Percentiles rank a stretch among this genome's conserved stretches.
These are phyloP conservation scores for Ylistrum balloti DNA, from an alignment of 1,140 invertebrate genomes.

Conservation along the genomic window DNA sequence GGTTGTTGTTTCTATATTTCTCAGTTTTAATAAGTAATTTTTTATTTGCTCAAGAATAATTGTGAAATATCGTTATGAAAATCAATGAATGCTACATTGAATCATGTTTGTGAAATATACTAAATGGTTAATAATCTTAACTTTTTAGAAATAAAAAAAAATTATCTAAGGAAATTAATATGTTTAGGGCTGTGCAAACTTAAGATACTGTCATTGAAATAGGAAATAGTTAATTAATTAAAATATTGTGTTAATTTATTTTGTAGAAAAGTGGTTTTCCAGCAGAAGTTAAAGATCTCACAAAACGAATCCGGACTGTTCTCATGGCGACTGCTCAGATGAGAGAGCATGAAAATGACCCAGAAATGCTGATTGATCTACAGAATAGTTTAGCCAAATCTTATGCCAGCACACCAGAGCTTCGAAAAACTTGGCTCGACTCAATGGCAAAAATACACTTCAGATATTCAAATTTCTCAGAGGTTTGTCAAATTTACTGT, in stretches of 20 bases:
- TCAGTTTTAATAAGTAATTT: neutral
- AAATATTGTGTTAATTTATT: neutral
- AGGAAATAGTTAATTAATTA: neutral
- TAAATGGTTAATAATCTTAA: too few relatives aligned
- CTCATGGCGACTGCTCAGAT: slow-evolving; percentile 96
- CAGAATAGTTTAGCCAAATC: slow-evolving; percentile 96
- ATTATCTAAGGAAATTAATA: neutral
- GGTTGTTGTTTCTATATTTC: neutral
- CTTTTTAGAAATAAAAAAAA: too few relatives aligned
- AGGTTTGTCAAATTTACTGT: slow-evolving; percentile 82
- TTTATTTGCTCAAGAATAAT: too few relatives aligned
- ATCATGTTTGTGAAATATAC: too few relatives aligned
- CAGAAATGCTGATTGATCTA: slow-evolving; percentile 94
- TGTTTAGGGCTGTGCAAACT: neutral
- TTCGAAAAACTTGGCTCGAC: slow-evolving; percentile 95
- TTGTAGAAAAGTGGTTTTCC: slow-evolving; percentile 86
- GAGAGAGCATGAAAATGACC: slow-evolving; percentile 93
- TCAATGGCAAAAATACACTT: slow-evolving; percentile 93
- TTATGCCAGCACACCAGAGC: slow-evolving; percentile 95
- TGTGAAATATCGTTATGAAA: neutral
- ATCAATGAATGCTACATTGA: neutral
- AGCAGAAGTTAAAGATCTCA: slow-evolving; percentile 94
- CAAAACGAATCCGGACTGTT: slow-evolving; percentile 94
- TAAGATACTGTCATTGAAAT: neutral
- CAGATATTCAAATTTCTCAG: slow-evolving; percentile 90